Evolutionary conservation across 1,140 invertebrate species (phyloP).

Genomic region (Colletes gigas): DNA sequence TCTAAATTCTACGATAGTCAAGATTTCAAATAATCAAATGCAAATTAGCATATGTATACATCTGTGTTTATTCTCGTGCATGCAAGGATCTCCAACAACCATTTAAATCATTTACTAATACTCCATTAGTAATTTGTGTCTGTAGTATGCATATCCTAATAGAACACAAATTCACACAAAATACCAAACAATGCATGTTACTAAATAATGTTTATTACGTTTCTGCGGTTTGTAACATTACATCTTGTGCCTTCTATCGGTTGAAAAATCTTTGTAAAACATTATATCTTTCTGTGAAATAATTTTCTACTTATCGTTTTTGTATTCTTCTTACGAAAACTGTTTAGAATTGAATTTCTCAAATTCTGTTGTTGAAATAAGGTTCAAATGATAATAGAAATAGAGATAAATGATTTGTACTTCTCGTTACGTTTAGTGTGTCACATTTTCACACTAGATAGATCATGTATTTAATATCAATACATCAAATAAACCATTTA

Average conservation of each 20-base stretch:
- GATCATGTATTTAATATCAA: slow-evolving; percentile 66
- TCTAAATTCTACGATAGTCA: slow-evolving; percentile 36
- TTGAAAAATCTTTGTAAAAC: slow-evolving; percentile 40
- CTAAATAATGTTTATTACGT: slow-evolving; percentile 26
- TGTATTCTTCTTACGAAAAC: background rate
- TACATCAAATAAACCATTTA: slow-evolving; percentile 67
- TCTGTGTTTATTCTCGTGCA: slow-evolving; percentile 54
- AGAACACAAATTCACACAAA: background rate
- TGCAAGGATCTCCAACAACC: slow-evolving; percentile 50
- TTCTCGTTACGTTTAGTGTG: slow-evolving; percentile 35
- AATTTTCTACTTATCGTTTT: slow-evolving; percentile 38
- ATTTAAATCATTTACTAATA: slow-evolving; percentile 45
- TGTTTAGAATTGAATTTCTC: too few species aligned
- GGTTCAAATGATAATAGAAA: background rate
- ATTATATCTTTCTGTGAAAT: slow-evolving; percentile 17
- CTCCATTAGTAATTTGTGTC: slow-evolving; percentile 27
- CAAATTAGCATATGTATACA: slow-evolving; percentile 58
- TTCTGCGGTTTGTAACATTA: slow-evolving; percentile 29
- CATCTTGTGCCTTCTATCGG: slow-evolving; percentile 57
- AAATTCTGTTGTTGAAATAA: too few species aligned
- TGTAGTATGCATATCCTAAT: slow-evolving; percentile 30
- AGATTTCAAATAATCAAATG: slow-evolving; percentile 40
- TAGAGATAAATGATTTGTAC: slow-evolving; percentile 36
- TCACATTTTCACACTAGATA: slow-evolving; percentile 40
- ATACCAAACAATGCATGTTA: slow-evolving; percentile 19